phyloP scores from a whole-genome alignment of 2,797 vertebrate genomes.

The Sorex maritimensis region DNA sequence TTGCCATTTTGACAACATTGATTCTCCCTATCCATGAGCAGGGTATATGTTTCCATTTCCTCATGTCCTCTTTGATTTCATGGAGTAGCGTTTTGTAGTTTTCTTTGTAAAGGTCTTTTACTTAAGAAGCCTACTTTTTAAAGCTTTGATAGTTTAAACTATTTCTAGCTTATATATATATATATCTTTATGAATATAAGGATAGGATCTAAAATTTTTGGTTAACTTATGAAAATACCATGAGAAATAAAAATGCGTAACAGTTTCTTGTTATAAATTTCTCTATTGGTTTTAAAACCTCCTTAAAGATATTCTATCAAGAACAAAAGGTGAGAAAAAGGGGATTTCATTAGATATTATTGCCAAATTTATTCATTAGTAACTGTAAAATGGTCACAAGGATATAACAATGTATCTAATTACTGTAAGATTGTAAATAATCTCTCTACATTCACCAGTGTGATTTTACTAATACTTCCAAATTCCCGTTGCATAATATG shows the following conservation, averaged over 20 bases:
- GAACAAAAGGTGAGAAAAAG: not conserved
- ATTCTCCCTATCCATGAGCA: too few relatives aligned
- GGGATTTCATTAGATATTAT: not conserved
- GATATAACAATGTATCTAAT: not conserved
- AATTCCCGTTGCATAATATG: not conserved
- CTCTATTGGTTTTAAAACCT: constrained; percentile 36
- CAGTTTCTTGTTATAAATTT: constrained; percentile 46
- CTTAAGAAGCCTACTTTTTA: constrained; percentile 36
- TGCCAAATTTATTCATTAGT: constrained; percentile 11
- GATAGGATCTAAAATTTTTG: constrained; percentile 19
- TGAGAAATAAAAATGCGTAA: constrained; percentile 43
- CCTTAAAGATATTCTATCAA: constrained; percentile 13
- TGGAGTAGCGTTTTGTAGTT: too few relatives aligned
- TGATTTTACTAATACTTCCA: constrained; percentile 51
- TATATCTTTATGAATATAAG: not conserved
- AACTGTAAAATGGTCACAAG: constrained; percentile 8
- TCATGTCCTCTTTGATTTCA: too few relatives aligned
- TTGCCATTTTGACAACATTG: too few relatives aligned
- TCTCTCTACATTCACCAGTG: not conserved
- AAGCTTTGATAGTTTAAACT: constrained; percentile 46
- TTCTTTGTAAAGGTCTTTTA: too few relatives aligned
- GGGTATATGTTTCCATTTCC: too few relatives aligned
- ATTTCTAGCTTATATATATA: constrained; percentile 28
- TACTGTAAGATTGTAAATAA: constrained; percentile 16
- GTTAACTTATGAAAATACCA: constrained; percentile 44